A percentile compares a stretch with the other conserved stretches of the same genome.
These are phyloP conservation scores for Ciconia stormi DNA, from an alignment of 2,113 vertebrate species.

Conservation along the genomic window DNA sequence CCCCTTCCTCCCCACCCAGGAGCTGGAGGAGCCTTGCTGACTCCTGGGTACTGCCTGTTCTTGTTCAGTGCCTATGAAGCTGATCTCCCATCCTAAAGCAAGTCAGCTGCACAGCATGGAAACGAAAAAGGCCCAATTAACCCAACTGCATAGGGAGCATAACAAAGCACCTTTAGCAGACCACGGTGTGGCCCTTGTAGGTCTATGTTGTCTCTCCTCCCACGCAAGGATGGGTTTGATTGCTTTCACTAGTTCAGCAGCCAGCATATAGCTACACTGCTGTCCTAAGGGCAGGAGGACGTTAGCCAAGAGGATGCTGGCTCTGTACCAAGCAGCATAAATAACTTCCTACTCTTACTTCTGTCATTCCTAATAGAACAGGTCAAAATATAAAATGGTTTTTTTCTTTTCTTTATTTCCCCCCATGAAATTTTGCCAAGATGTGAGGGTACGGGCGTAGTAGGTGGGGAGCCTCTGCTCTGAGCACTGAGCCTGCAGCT, in stretches of 20 bases:
- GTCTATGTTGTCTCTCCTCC: neutral
- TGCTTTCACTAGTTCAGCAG: neutral
- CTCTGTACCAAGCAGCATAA: neutral
- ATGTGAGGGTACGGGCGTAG: neutral
- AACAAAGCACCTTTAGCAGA: neutral
- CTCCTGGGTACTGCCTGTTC: neutral
- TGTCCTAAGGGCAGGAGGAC: neutral
- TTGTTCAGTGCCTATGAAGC: neutral
- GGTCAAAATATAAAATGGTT: neutral
- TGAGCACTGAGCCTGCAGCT: neutral
- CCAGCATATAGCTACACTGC: neutral
- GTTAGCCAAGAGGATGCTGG: neutral
- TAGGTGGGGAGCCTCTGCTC: neutral
- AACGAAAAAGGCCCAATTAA: neutral
- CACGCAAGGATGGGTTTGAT: neutral
- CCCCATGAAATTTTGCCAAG: neutral
- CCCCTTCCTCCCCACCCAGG: neutral
- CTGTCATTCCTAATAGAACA: neutral
- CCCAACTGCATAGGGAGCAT: neutral
- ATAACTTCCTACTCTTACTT: neutral
- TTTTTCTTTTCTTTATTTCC: neutral
- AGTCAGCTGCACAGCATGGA: neutral
- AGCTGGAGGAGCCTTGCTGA: neutral
- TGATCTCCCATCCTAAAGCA: neutral
- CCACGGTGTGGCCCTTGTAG: rapidly evolving